These are phyloP conservation scores for Mycetomoellerius zeteki DNA, from an alignment of 1,140 invertebrate genomes.

Conservation along the genomic window DNA sequence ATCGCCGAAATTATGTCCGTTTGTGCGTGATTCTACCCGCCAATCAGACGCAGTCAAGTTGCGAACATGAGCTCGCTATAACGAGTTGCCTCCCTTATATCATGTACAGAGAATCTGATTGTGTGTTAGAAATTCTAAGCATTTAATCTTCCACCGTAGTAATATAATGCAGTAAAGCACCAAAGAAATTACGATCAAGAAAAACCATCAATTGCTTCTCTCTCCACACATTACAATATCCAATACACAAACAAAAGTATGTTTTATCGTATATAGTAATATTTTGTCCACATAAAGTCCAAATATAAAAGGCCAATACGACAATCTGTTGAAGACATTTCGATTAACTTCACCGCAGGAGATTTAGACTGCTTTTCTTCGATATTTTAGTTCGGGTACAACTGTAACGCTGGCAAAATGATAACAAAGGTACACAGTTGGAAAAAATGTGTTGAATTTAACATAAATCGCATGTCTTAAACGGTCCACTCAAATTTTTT, in stretches of 20 bases:
- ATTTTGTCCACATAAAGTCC: slow-evolving; percentile 40
- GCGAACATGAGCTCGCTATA: slow-evolving; percentile 78
- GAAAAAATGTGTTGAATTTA: too few species aligned
- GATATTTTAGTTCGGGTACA: background rate
- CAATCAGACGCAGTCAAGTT: slow-evolving; percentile 74
- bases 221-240: background rate
- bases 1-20: slow-evolving; percentile 82
- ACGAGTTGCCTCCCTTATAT: slow-evolving; percentile 72
- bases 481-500: too few species aligned
- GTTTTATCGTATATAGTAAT: background rate
- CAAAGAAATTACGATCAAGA: background rate
- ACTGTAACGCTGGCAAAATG: background rate
- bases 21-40: slow-evolving; percentile 81
- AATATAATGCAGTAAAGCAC: background rate
- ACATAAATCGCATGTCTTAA: too few species aligned
- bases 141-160: slow-evolving; percentile 8
- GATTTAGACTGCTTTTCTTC: slow-evolving; percentile 62
- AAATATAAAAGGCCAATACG: slow-evolving; percentile 71
- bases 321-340: slow-evolving; percentile 85
- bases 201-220: background rate
- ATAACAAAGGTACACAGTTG: background rate
- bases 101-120: slow-evolving; percentile 43
- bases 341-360: slow-evolving; percentile 84
- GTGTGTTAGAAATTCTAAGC: slow-evolving; percentile 13
- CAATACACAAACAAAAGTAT: background rate